Evolutionary conservation across 92 coral and sea anemone species (phyloP).

Genomic region (Zoanthus gigantus): DNA sequence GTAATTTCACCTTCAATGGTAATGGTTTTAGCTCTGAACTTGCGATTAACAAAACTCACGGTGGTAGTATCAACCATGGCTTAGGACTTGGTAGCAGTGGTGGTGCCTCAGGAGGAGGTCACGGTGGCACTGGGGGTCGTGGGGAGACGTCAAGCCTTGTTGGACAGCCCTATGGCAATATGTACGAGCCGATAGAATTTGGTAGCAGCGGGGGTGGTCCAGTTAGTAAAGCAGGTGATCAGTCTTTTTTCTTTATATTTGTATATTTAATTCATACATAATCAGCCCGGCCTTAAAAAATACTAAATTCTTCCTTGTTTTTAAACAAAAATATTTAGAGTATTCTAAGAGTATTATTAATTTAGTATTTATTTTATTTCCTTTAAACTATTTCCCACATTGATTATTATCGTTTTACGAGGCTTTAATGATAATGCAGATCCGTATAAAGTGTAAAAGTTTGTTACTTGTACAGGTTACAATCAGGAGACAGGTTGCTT

Average conservation of each 20-base stretch:
- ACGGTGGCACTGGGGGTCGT: constrained; percentile 83
- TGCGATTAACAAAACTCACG: constrained; percentile 58
- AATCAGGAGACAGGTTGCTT: too few species aligned
- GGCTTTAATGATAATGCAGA: too few species aligned
- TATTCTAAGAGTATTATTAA: too few species aligned
- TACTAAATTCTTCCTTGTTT: too few species aligned
- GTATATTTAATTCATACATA: too few species aligned
- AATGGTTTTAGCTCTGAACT: constrained; percentile 65
- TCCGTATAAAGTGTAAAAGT: too few species aligned
- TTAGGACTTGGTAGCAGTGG: constrained; percentile 63
- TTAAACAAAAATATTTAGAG: too few species aligned
- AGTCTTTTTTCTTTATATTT: not conserved
- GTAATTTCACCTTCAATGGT: constrained; percentile 58
- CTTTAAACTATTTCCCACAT: too few species aligned
- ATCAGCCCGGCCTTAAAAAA: too few species aligned
- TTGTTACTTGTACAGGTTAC: too few species aligned
- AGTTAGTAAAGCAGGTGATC: constrained; percentile 64
- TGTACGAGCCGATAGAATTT: constrained; percentile 77
- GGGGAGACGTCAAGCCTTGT: constrained; percentile 52
- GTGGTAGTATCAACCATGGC: constrained; percentile 69
- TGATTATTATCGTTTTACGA: too few species aligned
- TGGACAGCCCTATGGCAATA: constrained; percentile 73
- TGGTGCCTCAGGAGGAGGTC: constrained; percentile 81
- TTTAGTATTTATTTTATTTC: too few species aligned
- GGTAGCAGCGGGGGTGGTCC: constrained; percentile 83